phyloP scores from a whole-genome alignment of 2,113 vertebrate species.

The Apodemus sylvaticus region DNA sequence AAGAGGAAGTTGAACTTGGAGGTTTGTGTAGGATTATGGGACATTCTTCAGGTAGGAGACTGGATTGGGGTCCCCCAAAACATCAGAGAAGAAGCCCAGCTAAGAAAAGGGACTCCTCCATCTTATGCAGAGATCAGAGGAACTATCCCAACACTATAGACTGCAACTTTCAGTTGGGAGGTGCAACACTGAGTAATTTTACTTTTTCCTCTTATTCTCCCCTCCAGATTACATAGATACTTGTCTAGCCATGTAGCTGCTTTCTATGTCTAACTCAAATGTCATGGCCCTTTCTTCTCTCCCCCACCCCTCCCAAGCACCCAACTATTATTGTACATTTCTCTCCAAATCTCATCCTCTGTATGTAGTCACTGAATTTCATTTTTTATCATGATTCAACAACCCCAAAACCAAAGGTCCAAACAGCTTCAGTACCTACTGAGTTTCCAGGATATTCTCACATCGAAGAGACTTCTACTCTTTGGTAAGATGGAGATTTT shows the following conservation, averaged over 20 bases:
- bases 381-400: neutral
- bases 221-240: neutral
- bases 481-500: constrained; percentile 31
- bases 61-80: no score
- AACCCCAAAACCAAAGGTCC: neutral
- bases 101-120: no score
- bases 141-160: no score
- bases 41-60: no score
- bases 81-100: no score
- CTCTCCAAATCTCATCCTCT: neutral
- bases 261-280: neutral
- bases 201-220: neutral
- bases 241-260: neutral
- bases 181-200: neutral
- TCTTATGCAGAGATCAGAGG: no score
- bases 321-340: neutral
- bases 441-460: neutral
- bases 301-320: no score
- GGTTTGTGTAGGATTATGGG: no score
- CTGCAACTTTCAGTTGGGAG: no score
- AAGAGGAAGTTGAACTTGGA: no score
- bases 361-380: neutral
- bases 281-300: neutral
- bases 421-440: neutral
- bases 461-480: neutral